Percentiles rank a stretch among this genome's conserved stretches.
phyloP scores from a whole-genome alignment of 2,888 invertebrate species.

The Craniophora ligustri region DNA sequence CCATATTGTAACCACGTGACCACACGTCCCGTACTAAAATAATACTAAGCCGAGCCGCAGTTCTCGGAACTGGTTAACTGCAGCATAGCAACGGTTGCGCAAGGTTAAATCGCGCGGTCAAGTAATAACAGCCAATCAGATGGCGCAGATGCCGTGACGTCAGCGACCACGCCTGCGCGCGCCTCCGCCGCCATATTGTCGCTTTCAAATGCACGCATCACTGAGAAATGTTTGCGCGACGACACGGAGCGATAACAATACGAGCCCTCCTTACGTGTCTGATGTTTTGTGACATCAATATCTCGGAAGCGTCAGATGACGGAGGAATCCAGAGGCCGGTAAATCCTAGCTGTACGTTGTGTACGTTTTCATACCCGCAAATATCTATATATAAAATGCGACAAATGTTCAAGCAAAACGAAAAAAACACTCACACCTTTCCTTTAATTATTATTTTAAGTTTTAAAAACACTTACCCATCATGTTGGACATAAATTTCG shows the following conservation, averaged over 20 bases:
- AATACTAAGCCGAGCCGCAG: constrained; percentile 61
- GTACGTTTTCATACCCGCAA: no score
- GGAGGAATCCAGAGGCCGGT: constrained; percentile 60
- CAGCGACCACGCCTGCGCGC: constrained; percentile 88
- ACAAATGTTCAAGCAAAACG: constrained; percentile 17
- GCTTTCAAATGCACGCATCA: constrained; percentile 67
- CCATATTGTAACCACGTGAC: constrained; percentile 56
- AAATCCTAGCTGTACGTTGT: constrained; percentile 59
- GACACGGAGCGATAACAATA: constrained; percentile 57
- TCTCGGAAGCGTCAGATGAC: constrained; percentile 43
- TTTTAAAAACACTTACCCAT: constrained; percentile 90
- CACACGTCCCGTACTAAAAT: constrained; percentile 67
- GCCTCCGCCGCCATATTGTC: constrained; percentile 82
- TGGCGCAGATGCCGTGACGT: constrained; percentile 76
- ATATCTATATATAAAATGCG: no score
- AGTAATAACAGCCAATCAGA: constrained; percentile 72
- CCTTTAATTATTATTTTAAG: neutral
- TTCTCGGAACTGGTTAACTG: constrained; percentile 75
- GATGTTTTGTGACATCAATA: constrained; percentile 48
- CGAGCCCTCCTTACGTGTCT: constrained; percentile 61
- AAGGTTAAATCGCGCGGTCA: constrained; percentile 81
- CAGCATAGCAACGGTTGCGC: constrained; percentile 86
- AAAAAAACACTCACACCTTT: constrained; percentile 1
- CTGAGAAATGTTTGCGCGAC: constrained; percentile 63
- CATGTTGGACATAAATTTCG: constrained; percentile 97